Evolutionary conservation across 2,888 invertebrate species (phyloP), one percentile per base, ranked within the genome.

Genomic region (Drosophila peninsularis): DNA sequence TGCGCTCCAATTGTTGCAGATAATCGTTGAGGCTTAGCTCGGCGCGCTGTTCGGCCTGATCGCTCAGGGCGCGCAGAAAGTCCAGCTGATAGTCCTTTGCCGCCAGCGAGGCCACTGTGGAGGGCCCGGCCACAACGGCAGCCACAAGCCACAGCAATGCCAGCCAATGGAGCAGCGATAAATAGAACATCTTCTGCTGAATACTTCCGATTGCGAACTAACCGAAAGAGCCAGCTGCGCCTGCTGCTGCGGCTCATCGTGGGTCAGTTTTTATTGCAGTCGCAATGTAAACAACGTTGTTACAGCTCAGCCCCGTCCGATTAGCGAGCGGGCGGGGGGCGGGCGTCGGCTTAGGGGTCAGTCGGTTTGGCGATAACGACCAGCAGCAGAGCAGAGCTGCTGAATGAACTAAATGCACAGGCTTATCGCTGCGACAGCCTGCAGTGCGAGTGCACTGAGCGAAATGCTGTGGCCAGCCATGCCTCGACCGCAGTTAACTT

Each of bases 51-150:
- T 84, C 76, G 1, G 80, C 64, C 34, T 56, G 47, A 1, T 57
- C 57, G 17, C 50, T 41, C n/a, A 86, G n/a, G 9, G 62, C 54
- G 10, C 71, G 67, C 60, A 86, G 34, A 45, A 89, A 80, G 19
- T 82, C 58, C 37, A 89, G 49, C 52, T 86, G 86, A 54, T 75
- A 86, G 55, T 89, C 73, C 52, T 83, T 82, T 49, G 56, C 64
- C 10, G 62, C 61, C 10, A 85, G 61, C 17, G 39, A 57, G 19
- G 41, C 36, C 13, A 42, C 11, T 14, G 45, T 42, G 13, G 67
- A 52, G n/a, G 56, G 42, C 1, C 13, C 47, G 4, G 60, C 45
- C 21, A 13, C 30, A 10, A 11, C 27, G 27, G 1, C 55, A 21
- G 37, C 39, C 45, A 52, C 66, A 50, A 50, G 56, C 58, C 58